Evolutionary conservation across 2,888 invertebrate genomes (phyloP).

Genomic region (Pilophorus perplexus): DNA sequence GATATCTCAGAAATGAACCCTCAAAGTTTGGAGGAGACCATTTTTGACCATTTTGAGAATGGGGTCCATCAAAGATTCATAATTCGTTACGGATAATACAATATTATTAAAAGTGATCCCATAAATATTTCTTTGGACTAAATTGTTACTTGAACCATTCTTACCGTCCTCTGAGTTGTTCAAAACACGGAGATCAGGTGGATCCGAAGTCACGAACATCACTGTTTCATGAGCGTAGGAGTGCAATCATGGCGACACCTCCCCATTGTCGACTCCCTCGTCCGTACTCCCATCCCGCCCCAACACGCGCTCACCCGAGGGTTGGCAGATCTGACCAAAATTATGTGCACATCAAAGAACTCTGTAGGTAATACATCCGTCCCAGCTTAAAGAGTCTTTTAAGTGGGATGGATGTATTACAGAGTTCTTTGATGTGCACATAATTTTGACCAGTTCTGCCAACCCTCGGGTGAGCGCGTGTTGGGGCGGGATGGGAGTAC

Average conservation of each 20-base stretch:
- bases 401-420: constrained; percentile 59
- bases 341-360: constrained; percentile 61
- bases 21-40: too few relatives aligned
- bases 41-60: too few relatives aligned
- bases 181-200: too few relatives aligned
- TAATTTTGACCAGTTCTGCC: constrained; percentile 57
- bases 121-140: too few relatives aligned
- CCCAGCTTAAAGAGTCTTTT: constrained; percentile 60
- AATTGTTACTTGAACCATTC: too few relatives aligned
- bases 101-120: too few relatives aligned
- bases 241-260: constrained; percentile 59
- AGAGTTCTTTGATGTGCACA: constrained; percentile 60
- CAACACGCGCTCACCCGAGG: constrained; percentile 54
- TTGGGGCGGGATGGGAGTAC: constrained; percentile 43
- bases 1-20: too few relatives aligned
- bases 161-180: too few relatives aligned
- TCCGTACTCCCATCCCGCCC: constrained; percentile 48
- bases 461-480: constrained; percentile 56
- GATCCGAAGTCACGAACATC: too few relatives aligned
- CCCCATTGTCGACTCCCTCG: constrained; percentile 57
- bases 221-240: constrained; percentile 61
- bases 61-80: too few relatives aligned
- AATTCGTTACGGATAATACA: too few relatives aligned
- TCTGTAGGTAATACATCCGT: constrained; percentile 57
- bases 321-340: constrained; percentile 57